phyloP scores from a whole-genome alignment of 2,113 vertebrate genomes.

The Oryzias celebensis region DNA sequence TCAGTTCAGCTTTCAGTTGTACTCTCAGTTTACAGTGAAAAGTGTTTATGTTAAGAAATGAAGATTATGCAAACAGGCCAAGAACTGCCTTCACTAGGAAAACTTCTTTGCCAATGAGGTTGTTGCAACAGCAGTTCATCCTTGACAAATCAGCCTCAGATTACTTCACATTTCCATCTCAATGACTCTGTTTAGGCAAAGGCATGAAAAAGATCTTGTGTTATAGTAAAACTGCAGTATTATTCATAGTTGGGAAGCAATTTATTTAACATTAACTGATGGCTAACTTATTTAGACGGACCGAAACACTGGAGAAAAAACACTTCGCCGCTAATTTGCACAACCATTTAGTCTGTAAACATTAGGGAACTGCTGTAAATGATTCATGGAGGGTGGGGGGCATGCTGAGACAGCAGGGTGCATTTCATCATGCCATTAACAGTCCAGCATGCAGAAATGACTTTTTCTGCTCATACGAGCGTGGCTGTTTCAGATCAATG shows the following conservation, averaged over 20 bases:
- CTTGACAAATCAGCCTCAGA: slow-evolving; percentile 19
- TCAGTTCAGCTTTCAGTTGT: too few relatives aligned
- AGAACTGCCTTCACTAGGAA: background rate
- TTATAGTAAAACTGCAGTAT: background rate
- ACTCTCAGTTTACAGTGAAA: too few relatives aligned
- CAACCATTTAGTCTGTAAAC: slow-evolving; percentile 55
- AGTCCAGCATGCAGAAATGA: slow-evolving; percentile 61
- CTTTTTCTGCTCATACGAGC: slow-evolving; percentile 65
- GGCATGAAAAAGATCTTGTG: background rate
- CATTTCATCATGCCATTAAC: slow-evolving; percentile 70
- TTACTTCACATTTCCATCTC: slow-evolving; percentile 15
- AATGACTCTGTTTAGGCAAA: slow-evolving; percentile 7
- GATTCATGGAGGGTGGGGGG: slow-evolving; percentile 8
- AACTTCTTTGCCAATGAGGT: slow-evolving; percentile 2
- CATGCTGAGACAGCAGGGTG: slow-evolving; percentile 29
- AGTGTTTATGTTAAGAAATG: too few relatives aligned
- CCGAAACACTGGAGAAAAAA: background rate
- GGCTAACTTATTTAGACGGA: background rate
- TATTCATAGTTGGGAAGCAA: slow-evolving; percentile 9
- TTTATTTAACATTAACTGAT: background rate
- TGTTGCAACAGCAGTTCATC: slow-evolving; percentile 9
- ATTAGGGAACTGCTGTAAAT: slow-evolving; percentile 6
- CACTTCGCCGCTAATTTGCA: background rate
- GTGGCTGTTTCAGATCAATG: slow-evolving; percentile 73
- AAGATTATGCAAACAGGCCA: background rate